phyloP scores from a whole-genome alignment of 1,140 invertebrate genomes.

The Caenorhabditis latens region DNA sequence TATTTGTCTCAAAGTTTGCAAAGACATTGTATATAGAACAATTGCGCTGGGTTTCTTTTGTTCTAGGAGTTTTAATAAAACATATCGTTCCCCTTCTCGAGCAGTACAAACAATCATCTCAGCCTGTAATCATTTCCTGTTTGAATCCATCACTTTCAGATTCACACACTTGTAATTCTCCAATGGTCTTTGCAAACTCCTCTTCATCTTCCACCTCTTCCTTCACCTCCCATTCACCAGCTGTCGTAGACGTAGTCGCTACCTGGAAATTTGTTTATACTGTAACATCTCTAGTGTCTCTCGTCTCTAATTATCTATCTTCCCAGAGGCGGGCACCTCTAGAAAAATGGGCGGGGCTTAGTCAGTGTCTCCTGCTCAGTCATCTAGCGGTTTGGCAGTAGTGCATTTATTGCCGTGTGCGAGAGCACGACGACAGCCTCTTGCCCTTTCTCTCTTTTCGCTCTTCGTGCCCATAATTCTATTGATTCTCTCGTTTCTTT shows the following conservation, averaged over 20 bases:
- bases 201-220: constrained; percentile 24
- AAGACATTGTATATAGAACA: constrained; percentile 58
- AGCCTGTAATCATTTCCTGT: background rate
- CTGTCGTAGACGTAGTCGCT: background rate
- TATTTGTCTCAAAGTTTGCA: constrained; percentile 57
- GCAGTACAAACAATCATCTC: constrained; percentile 14
- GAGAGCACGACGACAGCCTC: constrained; percentile 7
- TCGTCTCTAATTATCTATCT: background rate
- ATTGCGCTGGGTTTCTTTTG: constrained; percentile 54
- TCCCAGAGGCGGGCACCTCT: background rate
- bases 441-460: constrained; percentile 27
- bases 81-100: constrained; percentile 35
- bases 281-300: background rate
- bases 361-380: background rate
- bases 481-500: constrained; percentile 34
- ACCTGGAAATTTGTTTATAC: constrained; percentile 48
- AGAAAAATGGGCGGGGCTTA: background rate
- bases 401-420: constrained; percentile 26
- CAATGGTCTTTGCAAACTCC: background rate
- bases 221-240: constrained; percentile 35
- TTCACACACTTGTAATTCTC: background rate
- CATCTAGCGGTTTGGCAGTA: constrained; percentile 16
- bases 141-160: background rate
- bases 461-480: constrained; percentile 31
- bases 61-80: constrained; percentile 42